Evolutionary conservation across 1,140 invertebrate genomes (phyloP).

Genomic region (Pantala flavescens): DNA sequence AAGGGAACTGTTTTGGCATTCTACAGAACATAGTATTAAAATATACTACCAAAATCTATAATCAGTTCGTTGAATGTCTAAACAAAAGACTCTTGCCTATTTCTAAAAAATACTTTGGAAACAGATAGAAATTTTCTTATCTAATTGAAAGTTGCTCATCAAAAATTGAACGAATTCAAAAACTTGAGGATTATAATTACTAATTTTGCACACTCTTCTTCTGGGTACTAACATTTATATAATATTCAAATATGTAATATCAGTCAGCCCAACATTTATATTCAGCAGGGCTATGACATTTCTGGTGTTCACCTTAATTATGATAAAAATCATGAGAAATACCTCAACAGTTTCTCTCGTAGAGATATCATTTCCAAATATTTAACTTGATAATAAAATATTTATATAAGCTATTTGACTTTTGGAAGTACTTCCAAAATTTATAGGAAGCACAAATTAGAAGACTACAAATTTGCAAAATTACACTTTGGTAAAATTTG

Average conservation of each 20-base stretch:
- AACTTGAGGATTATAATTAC: background rate
- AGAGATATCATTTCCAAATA: too few species aligned
- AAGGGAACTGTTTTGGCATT: background rate
- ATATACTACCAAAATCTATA: conserved; percentile 1
- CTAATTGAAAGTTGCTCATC: background rate
- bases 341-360: too few species aligned
- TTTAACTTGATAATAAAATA: too few species aligned
- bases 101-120: background rate
- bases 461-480: too few species aligned
- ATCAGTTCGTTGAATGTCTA: background rate
- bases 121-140: background rate
- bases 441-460: too few species aligned
- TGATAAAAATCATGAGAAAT: too few species aligned
- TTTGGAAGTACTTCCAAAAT: too few species aligned
- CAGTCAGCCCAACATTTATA: background rate
- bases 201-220: too few species aligned
- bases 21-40: background rate
- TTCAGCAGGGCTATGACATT: background rate
- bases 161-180: background rate
- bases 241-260: too few species aligned
- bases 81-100: background rate
- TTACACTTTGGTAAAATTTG: too few species aligned
- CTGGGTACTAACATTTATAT: too few species aligned
- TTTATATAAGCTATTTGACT: too few species aligned
- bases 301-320: background rate